These are phyloP conservation scores for Amia ocellicauda DNA, from an alignment of 2,113 vertebrate species.

Conservation along the genomic window DNA sequence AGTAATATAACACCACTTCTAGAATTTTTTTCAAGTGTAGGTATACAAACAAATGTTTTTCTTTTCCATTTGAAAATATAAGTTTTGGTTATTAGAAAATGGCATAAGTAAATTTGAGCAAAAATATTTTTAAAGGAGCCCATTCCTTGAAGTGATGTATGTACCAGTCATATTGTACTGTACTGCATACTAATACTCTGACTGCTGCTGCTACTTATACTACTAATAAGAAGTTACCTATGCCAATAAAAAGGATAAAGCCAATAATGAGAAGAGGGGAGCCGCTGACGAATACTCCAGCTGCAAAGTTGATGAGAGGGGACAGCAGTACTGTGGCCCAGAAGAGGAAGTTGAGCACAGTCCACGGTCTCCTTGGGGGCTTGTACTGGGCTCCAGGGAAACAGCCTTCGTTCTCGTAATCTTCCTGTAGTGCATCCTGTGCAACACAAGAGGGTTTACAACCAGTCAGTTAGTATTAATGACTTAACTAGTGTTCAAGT, in stretches of 20 bases:
- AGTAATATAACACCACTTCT: too few species aligned
- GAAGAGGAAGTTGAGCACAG: conserved; percentile 90
- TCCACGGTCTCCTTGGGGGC: conserved; percentile 80
- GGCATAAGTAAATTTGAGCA: too few species aligned
- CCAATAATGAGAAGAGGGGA: conserved; percentile 91
- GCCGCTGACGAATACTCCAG: conserved; percentile 88
- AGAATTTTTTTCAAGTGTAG: too few species aligned
- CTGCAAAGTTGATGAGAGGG: conserved; percentile 88
- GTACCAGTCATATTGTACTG: too few species aligned
- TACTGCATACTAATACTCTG: too few species aligned
- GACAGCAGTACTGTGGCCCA: conserved; percentile 94
- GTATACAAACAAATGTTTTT: too few species aligned
- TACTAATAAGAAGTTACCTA: conserved; percentile 78
- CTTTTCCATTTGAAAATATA: too few species aligned
- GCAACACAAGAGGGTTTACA: too few species aligned
- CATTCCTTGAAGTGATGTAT: too few species aligned
- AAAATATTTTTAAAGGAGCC: too few species aligned
- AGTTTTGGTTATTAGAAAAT: too few species aligned
- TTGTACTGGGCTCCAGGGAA: conserved; percentile 82
- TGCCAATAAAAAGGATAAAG: conserved; percentile 87
- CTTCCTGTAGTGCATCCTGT: conserved; percentile 95
- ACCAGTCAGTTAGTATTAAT: conserved; percentile 15
- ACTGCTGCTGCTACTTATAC: too few species aligned
- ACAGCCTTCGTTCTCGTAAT: conserved; percentile 79
- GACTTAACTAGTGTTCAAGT: neutral